Evolutionary conservation across 2,888 invertebrate species (phyloP).

Genomic region (Agrochola lychnidis): DNA sequence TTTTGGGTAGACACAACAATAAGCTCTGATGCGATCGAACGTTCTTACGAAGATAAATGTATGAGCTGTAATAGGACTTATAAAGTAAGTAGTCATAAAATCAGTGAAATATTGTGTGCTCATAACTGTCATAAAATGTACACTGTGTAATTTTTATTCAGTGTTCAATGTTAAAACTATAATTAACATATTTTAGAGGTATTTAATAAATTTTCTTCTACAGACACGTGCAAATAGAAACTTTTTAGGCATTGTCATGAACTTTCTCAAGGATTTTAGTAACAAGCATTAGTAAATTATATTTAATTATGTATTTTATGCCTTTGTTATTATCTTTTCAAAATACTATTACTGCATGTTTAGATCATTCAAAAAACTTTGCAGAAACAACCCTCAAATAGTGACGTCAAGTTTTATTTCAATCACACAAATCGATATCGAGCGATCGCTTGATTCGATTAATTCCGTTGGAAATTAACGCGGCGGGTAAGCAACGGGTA

Average conservation of each 20-base stretch:
- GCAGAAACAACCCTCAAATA: slow-evolving; percentile 55
- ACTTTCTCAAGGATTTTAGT: not conserved
- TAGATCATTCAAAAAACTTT: slow-evolving; percentile 3
- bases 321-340: not conserved
- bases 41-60: slow-evolving; percentile 62
- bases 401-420: slow-evolving; percentile 75
- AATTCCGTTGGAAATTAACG: slow-evolving; percentile 89
- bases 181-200: not conserved
- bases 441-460: slow-evolving; percentile 87
- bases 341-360: not conserved
- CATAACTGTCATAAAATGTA: slow-evolving; percentile 33
- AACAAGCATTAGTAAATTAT: not conserved
- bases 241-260: not conserved
- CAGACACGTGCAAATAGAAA: no score
- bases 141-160: slow-evolving; percentile 25
- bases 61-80: slow-evolving; percentile 23
- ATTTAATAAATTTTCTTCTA: not conserved
- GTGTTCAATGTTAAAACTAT: slow-evolving; percentile 10
- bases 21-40: slow-evolving; percentile 66
- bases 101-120: slow-evolving; percentile 40
- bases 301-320: not conserved
- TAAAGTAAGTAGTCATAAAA: slow-evolving; percentile 49
- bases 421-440: slow-evolving; percentile 83
- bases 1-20: slow-evolving; percentile 84
- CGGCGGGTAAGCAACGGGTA: slow-evolving; percentile 87